Percentiles rank a stretch among this genome's conserved stretches.
phyloP scores from a whole-genome alignment of 2,797 vertebrate species.

The Gymnothorax reevesii region DNA sequence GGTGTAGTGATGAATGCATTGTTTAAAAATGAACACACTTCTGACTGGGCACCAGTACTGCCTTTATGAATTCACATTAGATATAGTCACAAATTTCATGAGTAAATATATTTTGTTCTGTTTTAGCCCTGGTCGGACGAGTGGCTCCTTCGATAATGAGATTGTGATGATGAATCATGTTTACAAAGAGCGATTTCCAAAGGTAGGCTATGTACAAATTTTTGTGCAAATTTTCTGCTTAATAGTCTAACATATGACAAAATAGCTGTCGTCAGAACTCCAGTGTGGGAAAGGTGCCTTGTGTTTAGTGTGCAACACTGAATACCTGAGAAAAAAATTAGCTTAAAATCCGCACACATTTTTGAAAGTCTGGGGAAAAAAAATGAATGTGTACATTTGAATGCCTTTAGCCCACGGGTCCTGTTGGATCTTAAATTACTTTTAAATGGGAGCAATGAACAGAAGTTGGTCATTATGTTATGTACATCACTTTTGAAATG shows the following conservation, averaged over 20 bases:
- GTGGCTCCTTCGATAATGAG: constrained; percentile 90
- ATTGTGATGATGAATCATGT: constrained; percentile 99
- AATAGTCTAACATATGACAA: too few relatives aligned
- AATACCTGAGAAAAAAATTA: background rate
- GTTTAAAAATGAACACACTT: background rate
- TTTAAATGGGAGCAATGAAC: too few relatives aligned
- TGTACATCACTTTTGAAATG: too few relatives aligned
- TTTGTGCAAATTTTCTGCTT: too few relatives aligned
- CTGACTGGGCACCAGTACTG: background rate
- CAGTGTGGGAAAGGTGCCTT: background rate
- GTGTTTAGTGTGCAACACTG: background rate
- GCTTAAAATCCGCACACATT: background rate
- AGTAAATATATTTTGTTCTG: constrained; percentile 8
- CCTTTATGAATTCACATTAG: background rate
- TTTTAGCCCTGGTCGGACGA: constrained; percentile 86
- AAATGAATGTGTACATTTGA: background rate
- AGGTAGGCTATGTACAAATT: constrained; percentile 69
- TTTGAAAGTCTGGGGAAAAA: background rate
- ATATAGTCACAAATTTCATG: background rate
- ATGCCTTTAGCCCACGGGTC: background rate
- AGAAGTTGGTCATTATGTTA: too few relatives aligned
- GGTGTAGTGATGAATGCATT: background rate
- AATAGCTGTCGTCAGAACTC: background rate
- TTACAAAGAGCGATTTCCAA: constrained; percentile 96
- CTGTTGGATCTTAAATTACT: too few relatives aligned